Evolutionary conservation across 30 jellyfish, hydroid and myxozoan species (phyloP), one percentile per base, ranked within the genome.

Genomic region (Aurelia sp.): DNA sequence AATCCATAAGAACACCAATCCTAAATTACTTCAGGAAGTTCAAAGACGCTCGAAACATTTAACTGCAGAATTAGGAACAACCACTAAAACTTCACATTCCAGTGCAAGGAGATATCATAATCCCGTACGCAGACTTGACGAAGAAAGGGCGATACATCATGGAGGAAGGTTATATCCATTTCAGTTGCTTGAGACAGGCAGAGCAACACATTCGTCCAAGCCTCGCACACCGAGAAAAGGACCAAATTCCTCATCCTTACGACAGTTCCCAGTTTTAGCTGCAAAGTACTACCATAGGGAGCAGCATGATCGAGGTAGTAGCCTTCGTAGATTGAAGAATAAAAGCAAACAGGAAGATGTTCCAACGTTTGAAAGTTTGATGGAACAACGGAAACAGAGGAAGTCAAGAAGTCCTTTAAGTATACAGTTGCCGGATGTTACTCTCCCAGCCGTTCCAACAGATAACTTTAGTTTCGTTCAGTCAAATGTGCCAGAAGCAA

Each of bases 251-350:
- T 37, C 71, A 18, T 72, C 93, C 2, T 76, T 77, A 27, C 62
- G 82, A 55, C 93, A 73, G n/a, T 73, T 84, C 33, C 93, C 93
- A 3, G 52, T 73, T 11, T 70, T 84, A 48, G 93, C 93, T 20
- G 93, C 93, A 53, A 84, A 73, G 11, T 63, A 73, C 33, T 84
- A 84, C 62, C 71, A 86, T 3, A 71, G 62, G 23, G 47, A 57
- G 33, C 89, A 78, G 44, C 31, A 61, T 22, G 69, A 12, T 59
- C 13, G 2, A 5, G 69, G 69, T 11, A 21, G 13, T 21, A 59
- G 33, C 6, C 23, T 18, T 4, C 33, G 33, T 59, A 3, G 13
- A 59, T 18, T n/a, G 13, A 59, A 21, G 12, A 13, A 13, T 13
- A 7, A 59, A 21, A 59, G 11, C 12, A 13, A 59, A 59, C 69